Evolutionary conservation across 2,797 vertebrate genomes (phyloP).

Genomic region (Smutsia gigantea): DNA sequence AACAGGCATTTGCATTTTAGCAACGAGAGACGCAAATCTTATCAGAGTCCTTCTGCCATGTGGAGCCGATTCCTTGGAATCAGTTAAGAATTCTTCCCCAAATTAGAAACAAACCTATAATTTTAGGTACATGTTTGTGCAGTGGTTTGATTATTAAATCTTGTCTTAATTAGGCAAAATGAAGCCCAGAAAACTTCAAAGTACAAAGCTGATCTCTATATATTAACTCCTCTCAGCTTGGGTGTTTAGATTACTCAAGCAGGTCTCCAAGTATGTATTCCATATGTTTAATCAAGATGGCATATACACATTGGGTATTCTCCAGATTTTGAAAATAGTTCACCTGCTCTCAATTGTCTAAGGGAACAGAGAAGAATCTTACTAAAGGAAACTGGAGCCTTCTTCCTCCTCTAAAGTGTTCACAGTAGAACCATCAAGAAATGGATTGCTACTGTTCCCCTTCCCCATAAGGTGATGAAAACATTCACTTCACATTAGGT

Average conservation of each 20-base stretch:
- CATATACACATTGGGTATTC: constrained; percentile 78
- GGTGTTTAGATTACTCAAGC: constrained; percentile 89
- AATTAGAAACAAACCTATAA: constrained; percentile 88
- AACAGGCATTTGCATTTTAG: constrained; percentile 66
- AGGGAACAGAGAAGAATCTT: constrained; percentile 77
- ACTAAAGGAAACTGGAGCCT: constrained; percentile 72
- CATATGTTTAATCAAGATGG: constrained; percentile 89
- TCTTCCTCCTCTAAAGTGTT: constrained; percentile 62
- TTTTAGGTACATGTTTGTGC: constrained; percentile 87
- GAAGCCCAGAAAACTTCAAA: constrained; percentile 90
- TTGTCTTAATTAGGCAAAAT: constrained; percentile 89
- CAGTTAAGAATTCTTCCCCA: constrained; percentile 86
- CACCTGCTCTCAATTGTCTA: constrained; percentile 83
- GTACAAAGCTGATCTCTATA: constrained; percentile 86
- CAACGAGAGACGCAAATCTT: constrained; percentile 74
- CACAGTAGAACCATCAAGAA: constrained; percentile 25
- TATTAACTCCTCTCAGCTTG: constrained; percentile 89
- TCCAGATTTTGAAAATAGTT: constrained; percentile 86
- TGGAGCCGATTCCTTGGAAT: constrained; percentile 84
- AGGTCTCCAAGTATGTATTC: constrained; percentile 87
- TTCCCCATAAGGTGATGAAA: not conserved
- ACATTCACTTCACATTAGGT: not conserved
- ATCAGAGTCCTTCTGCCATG: constrained; percentile 79
- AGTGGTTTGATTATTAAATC: constrained; percentile 90
- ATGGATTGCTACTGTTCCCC: constrained; percentile 33